These are phyloP conservation scores for Heliangelus exortis DNA, from an alignment of 2,797 vertebrate species.

Conservation along the genomic window DNA sequence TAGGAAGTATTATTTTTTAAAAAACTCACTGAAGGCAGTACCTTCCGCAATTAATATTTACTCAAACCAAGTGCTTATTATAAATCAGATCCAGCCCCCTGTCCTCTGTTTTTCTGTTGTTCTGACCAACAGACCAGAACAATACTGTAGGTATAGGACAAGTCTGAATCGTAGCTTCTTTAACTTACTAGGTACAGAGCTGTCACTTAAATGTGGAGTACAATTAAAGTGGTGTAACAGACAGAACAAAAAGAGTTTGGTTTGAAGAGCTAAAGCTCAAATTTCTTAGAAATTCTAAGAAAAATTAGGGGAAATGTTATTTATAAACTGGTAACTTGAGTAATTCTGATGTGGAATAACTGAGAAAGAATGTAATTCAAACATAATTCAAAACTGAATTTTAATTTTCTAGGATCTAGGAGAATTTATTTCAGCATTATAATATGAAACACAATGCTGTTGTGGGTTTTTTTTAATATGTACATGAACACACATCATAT, in stretches of 20 bases:
- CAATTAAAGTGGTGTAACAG: neutral
- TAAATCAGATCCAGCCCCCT: neutral
- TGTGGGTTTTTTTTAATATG: too few relatives aligned
- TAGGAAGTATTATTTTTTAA: neutral
- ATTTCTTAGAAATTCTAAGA: neutral
- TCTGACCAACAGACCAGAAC: neutral
- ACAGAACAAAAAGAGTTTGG: neutral
- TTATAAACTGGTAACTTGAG: neutral
- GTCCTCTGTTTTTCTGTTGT: neutral
- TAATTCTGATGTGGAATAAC: too few relatives aligned
- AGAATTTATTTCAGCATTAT: too few relatives aligned
- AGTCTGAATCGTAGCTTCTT: neutral
- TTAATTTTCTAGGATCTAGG: too few relatives aligned
- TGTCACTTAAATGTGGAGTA: neutral
- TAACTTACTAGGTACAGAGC: too few relatives aligned
- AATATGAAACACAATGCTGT: too few relatives aligned
- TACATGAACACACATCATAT: too few relatives aligned
- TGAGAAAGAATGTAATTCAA: too few relatives aligned
- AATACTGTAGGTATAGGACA: neutral
- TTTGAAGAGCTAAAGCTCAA: neutral
- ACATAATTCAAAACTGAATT: too few relatives aligned
- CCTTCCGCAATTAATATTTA: neutral
- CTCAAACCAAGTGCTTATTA: neutral
- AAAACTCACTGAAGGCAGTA: neutral
- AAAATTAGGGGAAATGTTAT: neutral